These are phyloP conservation scores for Oxyruncus cristatus DNA, from an alignment of 2,113 vertebrate species.

Conservation along the genomic window DNA sequence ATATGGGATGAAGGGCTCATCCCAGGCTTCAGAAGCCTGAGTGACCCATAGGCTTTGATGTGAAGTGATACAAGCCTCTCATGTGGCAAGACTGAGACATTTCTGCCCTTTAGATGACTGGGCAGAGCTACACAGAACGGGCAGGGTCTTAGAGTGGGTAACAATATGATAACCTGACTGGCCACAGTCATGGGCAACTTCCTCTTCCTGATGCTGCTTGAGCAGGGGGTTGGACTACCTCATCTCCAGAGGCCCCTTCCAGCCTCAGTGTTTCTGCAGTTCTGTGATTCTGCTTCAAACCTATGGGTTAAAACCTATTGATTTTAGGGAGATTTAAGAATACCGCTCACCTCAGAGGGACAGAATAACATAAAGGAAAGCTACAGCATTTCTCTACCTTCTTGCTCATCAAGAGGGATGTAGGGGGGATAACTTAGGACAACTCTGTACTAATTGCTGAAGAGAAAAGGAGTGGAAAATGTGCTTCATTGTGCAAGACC, in stretches of 20 bases:
- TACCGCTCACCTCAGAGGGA: background rate
- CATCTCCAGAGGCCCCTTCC: background rate
- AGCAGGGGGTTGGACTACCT: background rate
- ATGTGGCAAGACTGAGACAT: background rate
- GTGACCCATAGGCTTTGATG: background rate
- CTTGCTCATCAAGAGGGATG: background rate
- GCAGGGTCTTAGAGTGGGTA: background rate
- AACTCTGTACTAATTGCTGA: background rate
- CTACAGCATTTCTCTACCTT: background rate
- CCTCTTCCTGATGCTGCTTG: background rate
- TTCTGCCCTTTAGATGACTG: background rate
- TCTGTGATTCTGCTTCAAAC: background rate
- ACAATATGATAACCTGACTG: background rate
- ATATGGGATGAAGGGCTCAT: background rate
- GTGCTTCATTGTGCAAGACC: background rate
- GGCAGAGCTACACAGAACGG: background rate
- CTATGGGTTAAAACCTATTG: background rate
- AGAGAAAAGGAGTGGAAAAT: background rate
- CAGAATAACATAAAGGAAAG: background rate
- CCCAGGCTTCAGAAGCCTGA: background rate
- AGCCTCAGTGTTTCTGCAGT: background rate
- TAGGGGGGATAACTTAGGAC: background rate
- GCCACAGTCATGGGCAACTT: background rate
- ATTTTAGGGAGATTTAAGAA: background rate
- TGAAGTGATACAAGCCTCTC: background rate